A percentile compares a stretch with the other conserved stretches of the same genome.
phyloP scores from a whole-genome alignment of 2,888 invertebrate species.

The Aspidiotus rigidus region DNA sequence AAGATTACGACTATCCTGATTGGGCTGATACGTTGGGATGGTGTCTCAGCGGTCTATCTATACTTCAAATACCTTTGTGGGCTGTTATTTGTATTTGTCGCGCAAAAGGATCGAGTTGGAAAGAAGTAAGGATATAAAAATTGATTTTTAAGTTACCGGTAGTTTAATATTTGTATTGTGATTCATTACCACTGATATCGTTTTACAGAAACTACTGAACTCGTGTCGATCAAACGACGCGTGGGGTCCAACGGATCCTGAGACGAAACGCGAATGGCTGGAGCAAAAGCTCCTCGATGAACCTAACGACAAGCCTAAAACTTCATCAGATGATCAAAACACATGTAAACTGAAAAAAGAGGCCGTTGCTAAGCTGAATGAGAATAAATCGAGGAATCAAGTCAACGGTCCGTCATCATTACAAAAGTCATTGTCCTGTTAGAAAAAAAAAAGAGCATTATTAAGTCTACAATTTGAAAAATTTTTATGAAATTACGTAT shows the following conservation, averaged over 20 bases:
- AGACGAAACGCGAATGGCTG: conserved; percentile 51
- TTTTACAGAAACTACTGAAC: conserved; percentile 38
- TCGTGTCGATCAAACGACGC: conserved; percentile 47
- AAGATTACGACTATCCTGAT: conserved; percentile 41
- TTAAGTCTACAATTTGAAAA: no score
- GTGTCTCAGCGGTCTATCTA: conserved; percentile 40
- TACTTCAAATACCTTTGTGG: conserved; percentile 41
- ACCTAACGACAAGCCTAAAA: conserved; percentile 11
- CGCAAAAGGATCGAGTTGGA: conserved; percentile 39
- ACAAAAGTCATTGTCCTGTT: background rate
- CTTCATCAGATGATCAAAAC: conserved; percentile 13
- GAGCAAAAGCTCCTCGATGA: conserved; percentile 34
- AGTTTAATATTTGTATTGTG: background rate
- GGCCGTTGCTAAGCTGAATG: conserved; percentile 28
- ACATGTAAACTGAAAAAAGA: conserved; percentile 28
- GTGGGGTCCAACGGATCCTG: conserved; percentile 57
- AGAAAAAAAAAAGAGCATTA: background rate
- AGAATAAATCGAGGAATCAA: conserved; percentile 19
- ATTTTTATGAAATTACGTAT: no score
- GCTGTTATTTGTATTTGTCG: conserved; percentile 39
- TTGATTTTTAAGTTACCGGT: background rate
- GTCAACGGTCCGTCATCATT: conserved; percentile 23
- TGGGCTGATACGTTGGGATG: conserved; percentile 42
- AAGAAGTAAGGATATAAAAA: conserved; percentile 35
- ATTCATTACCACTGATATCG: background rate